Conservation (phyloP, 2,113 vertebrate species). For the Gnathonemus longibarbis region DNA sequence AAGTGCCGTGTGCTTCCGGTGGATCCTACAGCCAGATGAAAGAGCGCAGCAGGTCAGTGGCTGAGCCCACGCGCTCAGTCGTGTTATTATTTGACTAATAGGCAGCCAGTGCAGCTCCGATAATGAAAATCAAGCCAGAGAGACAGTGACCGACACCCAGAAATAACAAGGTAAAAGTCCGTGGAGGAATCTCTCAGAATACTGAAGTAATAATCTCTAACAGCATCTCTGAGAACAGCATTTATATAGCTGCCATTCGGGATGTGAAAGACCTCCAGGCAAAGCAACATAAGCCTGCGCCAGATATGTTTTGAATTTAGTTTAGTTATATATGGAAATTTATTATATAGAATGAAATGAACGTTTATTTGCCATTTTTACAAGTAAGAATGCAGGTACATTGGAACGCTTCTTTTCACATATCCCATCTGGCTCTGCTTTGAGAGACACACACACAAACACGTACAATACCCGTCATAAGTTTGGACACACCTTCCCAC, state of each 20-base stretch:
- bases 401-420: background rate
- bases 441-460: background rate
- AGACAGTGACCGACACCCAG: background rate
- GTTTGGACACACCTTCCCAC: background rate
- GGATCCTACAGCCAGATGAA: background rate
- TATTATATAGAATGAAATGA: background rate
- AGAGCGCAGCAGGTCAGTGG: background rate
- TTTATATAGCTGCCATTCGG: background rate
- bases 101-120: background rate
- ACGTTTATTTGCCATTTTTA: background rate
- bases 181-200: background rate
- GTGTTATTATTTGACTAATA: background rate
- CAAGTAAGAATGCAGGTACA: background rate
- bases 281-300: background rate
- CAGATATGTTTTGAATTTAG: background rate
- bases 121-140: background rate
- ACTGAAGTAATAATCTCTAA: background rate
- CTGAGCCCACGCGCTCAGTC: background rate
- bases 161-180: background rate
- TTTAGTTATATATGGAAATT: background rate
- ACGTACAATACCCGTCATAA: background rate
- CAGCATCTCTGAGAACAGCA: background rate
- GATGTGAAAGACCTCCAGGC: background rate
- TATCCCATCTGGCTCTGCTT: background rate
- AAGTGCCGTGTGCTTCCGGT: background rate